phyloP scores from a whole-genome alignment of 2,888 invertebrate species.

The Dichetophora obliterata region DNA sequence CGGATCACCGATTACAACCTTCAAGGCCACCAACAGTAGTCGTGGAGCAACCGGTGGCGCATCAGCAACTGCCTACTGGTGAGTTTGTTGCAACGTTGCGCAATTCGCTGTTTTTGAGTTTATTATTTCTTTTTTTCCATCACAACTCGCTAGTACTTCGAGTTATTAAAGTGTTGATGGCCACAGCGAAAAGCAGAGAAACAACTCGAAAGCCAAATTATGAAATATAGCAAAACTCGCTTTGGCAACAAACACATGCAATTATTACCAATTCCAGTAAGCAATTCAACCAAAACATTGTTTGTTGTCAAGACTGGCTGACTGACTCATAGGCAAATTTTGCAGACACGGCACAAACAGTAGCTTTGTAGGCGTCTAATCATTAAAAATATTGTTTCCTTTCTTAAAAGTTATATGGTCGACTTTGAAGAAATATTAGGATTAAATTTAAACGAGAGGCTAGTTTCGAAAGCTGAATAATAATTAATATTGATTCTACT shows the following conservation, averaged over 20 bases:
- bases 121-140: neutral
- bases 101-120: neutral
- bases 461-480: no score
- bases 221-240: neutral
- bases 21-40: conserved; percentile 38
- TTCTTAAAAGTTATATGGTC: no score
- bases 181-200: no score
- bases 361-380: no score
- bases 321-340: no score
- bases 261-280: neutral
- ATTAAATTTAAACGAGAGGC: no score
- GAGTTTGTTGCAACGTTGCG: conserved; percentile 22
- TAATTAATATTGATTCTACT: no score
- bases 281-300: neutral
- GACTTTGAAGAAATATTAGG: no score
- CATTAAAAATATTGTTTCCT: no score
- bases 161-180: neutral
- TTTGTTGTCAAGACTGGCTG: neutral
- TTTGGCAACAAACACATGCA: conserved; percentile 1
- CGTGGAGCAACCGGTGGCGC: conserved; percentile 51
- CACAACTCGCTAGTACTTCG: neutral
- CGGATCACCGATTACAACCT: conserved; percentile 18
- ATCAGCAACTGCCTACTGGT: conserved; percentile 52
- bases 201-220: neutral
- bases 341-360: no score